Base-by-base conservation (phyloP, 2,797 vertebrate genomes). In the Dallia pectoralis region DNA sequence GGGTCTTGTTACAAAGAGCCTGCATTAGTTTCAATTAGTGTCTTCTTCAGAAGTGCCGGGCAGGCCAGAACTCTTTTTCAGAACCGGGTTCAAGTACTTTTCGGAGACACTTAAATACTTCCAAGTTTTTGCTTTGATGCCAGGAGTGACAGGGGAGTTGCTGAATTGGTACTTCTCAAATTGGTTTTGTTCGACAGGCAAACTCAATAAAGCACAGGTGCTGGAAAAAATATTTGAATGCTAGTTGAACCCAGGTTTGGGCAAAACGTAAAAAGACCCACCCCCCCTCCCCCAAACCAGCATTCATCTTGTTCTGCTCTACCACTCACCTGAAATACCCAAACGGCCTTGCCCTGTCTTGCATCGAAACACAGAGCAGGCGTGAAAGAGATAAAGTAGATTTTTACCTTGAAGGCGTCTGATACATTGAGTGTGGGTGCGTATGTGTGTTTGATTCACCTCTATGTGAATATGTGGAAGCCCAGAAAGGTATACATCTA, bases 331-430 rank as follows among this genome's bases (percentile, higher is more conserved):
- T 78, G 75, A 89, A 81, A 77, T 80, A 87, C 81, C 81, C 82
- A 86, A 87, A 85, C 82, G 85, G 76, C 78, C 77, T 77, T 75
- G 71, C 72, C 75, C 67, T 44, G 79, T 86, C 85, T 79, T 76
- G 80, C 74, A 75, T 77, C 48, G 76, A 82, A 79, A 88, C 62
- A 79, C 75, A 64, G n/a, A n/a, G 72, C 75, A 63, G 76, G 83
- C 30, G 25, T 74, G 64, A 67, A 84, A 84, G 87, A 86, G 78
- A 72, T 22, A 12, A 56, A 56, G 22, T 56, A 56, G 22, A 9
- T 56, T 56, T 56, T 56, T 11, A 56, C 53, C 53, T 56, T n/a
- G 25, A 25, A 56, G n/a, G 53, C 53, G 25, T 14, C 3, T 56
- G 22, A 25, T 25, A 25, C 53, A 56, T 56, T 56, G 2, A 19